A percentile compares a stretch with the other conserved stretches of the same genome.
Evolutionary conservation across 2,888 invertebrate genomes (phyloP).

Genomic region (Dryococelus australis): DNA sequence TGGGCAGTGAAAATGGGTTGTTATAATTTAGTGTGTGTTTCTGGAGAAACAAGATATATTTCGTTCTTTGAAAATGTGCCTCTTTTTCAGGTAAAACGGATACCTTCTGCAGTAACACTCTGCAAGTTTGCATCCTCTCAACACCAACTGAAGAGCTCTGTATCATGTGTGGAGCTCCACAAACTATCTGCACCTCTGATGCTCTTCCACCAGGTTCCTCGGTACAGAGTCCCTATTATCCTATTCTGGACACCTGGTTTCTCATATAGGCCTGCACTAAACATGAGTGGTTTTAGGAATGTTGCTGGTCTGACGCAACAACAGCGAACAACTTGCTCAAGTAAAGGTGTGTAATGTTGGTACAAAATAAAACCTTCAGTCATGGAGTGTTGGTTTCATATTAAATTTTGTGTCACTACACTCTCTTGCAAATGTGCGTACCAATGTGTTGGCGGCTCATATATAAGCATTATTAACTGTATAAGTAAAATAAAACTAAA

Average conservation of each 20-base stretch:
- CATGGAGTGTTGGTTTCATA: too few species aligned
- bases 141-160: constrained; percentile 59
- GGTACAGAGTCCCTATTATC: constrained; percentile 45
- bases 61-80: too few species aligned
- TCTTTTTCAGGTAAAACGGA: constrained; percentile 55
- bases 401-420: too few species aligned
- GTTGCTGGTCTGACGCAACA: background rate
- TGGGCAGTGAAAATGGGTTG: too few species aligned
- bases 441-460: too few species aligned
- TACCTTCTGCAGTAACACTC: constrained; percentile 59
- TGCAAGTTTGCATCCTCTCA: constrained; percentile 58
- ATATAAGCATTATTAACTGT: too few species aligned
- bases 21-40: too few species aligned
- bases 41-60: too few species aligned
- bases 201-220: background rate
- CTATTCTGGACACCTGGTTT: constrained; percentile 66
- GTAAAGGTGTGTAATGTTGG: background rate
- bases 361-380: too few species aligned
- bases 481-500: too few species aligned
- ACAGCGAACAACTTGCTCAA: background rate
- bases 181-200: background rate
- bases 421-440: too few species aligned
- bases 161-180: constrained; percentile 59
- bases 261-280: constrained; percentile 62
- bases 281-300: background rate